phyloP scores from a whole-genome alignment of 37 sponge, comb jelly and placozoan genomes.

The Aphrocallistes beatrix region DNA sequence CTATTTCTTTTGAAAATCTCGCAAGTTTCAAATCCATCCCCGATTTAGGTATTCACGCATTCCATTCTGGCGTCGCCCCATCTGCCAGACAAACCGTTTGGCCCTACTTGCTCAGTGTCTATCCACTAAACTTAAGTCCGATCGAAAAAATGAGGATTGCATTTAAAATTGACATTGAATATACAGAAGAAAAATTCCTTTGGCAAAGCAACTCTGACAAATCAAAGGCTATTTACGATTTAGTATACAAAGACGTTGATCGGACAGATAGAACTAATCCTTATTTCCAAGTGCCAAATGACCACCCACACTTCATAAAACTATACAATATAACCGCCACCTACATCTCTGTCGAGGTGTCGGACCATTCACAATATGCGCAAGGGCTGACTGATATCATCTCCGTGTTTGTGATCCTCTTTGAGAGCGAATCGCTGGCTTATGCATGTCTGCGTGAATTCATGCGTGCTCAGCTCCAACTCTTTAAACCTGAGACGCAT shows the following conservation, averaged over 20 bases:
- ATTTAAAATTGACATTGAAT: background rate
- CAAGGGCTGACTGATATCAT: background rate
- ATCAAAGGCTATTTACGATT: background rate
- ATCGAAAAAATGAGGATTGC: background rate
- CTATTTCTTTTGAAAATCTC: background rate
- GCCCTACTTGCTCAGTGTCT: background rate
- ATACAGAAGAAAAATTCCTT: background rate
- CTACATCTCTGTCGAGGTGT: background rate
- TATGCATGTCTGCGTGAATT: background rate
- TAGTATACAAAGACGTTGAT: slow-evolving; percentile 12
- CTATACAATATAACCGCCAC: background rate
- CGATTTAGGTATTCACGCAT: background rate
- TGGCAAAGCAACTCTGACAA: background rate
- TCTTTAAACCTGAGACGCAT: background rate
- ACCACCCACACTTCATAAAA: slow-evolving; percentile 4
- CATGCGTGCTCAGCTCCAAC: background rate
- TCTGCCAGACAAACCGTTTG: background rate
- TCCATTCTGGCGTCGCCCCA: slow-evolving; percentile 5
- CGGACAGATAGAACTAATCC: background rate
- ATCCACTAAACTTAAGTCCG: background rate
- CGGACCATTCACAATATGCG: background rate
- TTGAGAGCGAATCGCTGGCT: background rate
- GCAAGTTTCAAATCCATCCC: background rate
- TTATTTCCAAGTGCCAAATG: background rate
- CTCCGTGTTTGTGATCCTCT: background rate